Percentiles rank a stretch among this genome's conserved stretches.
Conservation (phyloP, 2,113 vertebrate species). For the Anolis sagrei region DNA sequence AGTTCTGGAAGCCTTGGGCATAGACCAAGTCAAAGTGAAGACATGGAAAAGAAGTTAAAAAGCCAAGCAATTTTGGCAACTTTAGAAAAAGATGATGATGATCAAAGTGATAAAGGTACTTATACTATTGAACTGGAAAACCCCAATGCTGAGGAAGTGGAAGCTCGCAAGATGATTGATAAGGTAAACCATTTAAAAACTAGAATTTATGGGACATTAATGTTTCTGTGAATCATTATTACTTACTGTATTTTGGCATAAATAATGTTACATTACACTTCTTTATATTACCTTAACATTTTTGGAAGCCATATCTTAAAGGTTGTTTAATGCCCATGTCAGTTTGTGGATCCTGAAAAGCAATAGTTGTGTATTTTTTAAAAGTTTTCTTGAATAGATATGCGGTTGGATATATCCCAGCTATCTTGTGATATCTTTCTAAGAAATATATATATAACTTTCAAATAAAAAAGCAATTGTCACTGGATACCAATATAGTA, state of each 20-base stretch:
- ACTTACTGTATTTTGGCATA: not conserved
- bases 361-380: not conserved
- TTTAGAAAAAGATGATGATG: constrained; percentile 86
- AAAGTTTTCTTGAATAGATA: not conserved
- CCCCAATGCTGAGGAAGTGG: constrained; percentile 90
- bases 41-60: constrained; percentile 78
- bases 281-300: not conserved
- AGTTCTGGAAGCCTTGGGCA: constrained; percentile 91
- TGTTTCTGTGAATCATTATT: not conserved
- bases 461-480: not conserved
- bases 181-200: constrained; percentile 80
- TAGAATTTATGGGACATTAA: not conserved
- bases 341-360: not conserved
- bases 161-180: constrained; percentile 96
- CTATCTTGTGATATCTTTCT: not conserved
- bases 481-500: not conserved
- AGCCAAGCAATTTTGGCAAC: constrained; percentile 70
- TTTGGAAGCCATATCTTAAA: not conserved
- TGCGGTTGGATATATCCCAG: not conserved
- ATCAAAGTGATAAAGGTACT: constrained; percentile 95
- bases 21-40: constrained; percentile 84
- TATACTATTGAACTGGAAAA: constrained; percentile 97
- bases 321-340: not conserved
- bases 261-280: not conserved
- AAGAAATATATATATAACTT: not conserved